These are phyloP conservation scores for Clistopyga incitator DNA, from an alignment of 2,888 invertebrate species.

Conservation along the genomic window DNA sequence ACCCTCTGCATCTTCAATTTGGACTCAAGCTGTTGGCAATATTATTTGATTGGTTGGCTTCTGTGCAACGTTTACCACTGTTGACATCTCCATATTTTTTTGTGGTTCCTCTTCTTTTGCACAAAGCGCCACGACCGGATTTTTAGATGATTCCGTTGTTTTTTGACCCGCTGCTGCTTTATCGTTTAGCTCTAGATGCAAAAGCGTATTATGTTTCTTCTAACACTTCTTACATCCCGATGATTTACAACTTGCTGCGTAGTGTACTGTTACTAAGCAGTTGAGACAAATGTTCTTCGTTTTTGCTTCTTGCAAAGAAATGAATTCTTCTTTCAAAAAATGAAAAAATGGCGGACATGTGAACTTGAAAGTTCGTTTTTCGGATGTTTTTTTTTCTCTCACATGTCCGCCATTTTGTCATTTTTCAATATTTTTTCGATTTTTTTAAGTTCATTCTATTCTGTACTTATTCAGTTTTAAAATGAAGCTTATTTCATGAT, in stretches of 20 bases:
- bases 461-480: too few relatives aligned
- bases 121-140: conserved; percentile 21
- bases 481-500: too few relatives aligned
- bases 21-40: conserved; percentile 66
- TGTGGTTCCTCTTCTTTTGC: conserved; percentile 7
- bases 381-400: too few relatives aligned
- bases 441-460: too few relatives aligned
- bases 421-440: too few relatives aligned
- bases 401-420: too few relatives aligned
- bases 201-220: conserved; percentile 63
- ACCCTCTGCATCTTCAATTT: conserved; percentile 58
- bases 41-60: conserved; percentile 51
- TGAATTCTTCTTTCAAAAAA: too few relatives aligned
- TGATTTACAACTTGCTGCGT: conserved; percentile 53
- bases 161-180: not conserved
- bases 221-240: conserved; percentile 67
- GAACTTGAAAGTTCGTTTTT: too few relatives aligned
- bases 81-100: not conserved
- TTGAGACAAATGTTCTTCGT: conserved; percentile 50
- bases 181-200: conserved; percentile 41
- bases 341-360: too few relatives aligned
- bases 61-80: conserved; percentile 12
- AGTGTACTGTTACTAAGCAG: conserved; percentile 58
- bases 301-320: conserved; percentile 45
- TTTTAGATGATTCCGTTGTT: conserved; percentile 26